phyloP scores from a whole-genome alignment of 2,797 vertebrate genomes.

The Clarias fuscus region DNA sequence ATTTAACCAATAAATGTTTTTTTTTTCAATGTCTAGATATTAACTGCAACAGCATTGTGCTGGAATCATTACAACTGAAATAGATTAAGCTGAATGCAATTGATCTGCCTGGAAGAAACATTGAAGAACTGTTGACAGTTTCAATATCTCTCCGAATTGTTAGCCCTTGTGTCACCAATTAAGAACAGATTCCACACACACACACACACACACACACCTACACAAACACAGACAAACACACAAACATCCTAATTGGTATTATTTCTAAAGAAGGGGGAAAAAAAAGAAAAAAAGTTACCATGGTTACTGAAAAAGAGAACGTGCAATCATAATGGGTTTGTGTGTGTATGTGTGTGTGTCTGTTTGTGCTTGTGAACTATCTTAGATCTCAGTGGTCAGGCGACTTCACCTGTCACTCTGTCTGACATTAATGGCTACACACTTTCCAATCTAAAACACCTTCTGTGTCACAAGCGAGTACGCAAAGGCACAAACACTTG shows the following conservation, averaged over 20 bases:
- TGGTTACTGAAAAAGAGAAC: neutral
- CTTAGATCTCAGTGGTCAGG: neutral
- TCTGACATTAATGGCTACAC: neutral
- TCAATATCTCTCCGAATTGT: neutral
- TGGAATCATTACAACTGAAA: neutral
- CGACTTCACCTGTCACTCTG: neutral
- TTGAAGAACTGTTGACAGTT: neutral
- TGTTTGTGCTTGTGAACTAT: neutral
- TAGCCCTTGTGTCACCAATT: slow-evolving; percentile 81
- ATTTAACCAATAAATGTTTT: neutral
- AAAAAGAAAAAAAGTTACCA: neutral
- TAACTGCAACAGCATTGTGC: neutral
- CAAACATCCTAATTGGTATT: slow-evolving; percentile 18
- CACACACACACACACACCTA: slow-evolving; percentile 31
- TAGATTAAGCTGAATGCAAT: neutral
- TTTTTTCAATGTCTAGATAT: neutral
- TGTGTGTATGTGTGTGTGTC: slow-evolving; percentile 1
- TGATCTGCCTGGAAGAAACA: neutral
- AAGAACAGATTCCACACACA: slow-evolving; percentile 70
- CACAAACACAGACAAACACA: neutral
- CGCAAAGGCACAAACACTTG: neutral
- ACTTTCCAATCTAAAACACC: neutral
- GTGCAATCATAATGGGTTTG: no score
- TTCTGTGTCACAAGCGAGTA: neutral
- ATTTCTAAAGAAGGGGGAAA: neutral